Conservation (phyloP, 1,140 invertebrate species). For the Protaetia brevitarsis region DNA sequence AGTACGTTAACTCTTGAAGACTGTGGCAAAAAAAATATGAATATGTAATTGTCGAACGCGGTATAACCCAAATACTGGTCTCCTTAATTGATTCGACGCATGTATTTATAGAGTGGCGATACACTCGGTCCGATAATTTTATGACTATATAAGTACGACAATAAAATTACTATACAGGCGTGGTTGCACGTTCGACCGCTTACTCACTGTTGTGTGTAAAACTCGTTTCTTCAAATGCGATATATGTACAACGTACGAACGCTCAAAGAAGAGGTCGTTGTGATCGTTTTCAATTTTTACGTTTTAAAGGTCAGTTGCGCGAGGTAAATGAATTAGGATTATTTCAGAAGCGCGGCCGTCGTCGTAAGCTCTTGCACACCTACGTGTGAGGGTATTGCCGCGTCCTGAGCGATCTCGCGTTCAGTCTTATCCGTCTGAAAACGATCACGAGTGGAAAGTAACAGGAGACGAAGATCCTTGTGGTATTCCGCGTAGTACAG, state of each 20-base stretch:
- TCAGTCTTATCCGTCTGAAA: not conserved
- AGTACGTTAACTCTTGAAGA: not conserved
- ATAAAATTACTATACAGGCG: slow-evolving; percentile 21
- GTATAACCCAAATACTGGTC: slow-evolving; percentile 13
- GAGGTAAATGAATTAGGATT: slow-evolving; percentile 44
- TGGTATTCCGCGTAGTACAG: too few relatives aligned
- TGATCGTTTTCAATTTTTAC: slow-evolving; percentile 42
- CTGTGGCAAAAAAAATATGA: not conserved
- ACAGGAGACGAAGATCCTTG: not conserved
- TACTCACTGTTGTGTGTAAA: slow-evolving; percentile 28
- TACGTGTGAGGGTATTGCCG: slow-evolving; percentile 34
- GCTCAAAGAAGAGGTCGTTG: slow-evolving; percentile 38
- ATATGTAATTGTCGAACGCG: slow-evolving; percentile 16
- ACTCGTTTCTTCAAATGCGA: slow-evolving; percentile 37
- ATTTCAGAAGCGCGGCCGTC: slow-evolving; percentile 30
- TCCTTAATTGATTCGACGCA: not conserved
- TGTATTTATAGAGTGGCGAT: slow-evolving; percentile 15
- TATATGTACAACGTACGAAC: slow-evolving; percentile 26
- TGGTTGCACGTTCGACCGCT: slow-evolving; percentile 2
- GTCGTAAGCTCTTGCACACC: slow-evolving; percentile 26
- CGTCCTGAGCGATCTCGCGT: slow-evolving; percentile 24
- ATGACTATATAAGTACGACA: slow-evolving; percentile 22
- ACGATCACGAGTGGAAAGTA: too few relatives aligned
- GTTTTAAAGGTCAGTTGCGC: slow-evolving; percentile 44
- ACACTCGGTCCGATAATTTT: slow-evolving; percentile 13